phyloP scores from a whole-genome alignment of 2,113 vertebrate genomes.

The Stegostoma tigrinum region DNA sequence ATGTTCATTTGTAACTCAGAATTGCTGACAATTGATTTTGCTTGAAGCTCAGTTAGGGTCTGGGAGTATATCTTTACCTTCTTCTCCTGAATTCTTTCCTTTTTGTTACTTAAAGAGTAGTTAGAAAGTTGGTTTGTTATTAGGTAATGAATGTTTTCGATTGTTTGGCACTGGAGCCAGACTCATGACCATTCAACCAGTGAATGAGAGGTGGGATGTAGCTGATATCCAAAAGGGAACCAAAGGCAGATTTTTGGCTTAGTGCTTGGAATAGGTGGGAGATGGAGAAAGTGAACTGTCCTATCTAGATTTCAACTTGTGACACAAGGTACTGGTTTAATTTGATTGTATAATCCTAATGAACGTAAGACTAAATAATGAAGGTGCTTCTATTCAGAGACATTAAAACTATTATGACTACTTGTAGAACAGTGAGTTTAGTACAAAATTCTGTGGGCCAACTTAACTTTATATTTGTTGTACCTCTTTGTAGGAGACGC shows the following conservation, averaged over 20 bases:
- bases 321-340: neutral
- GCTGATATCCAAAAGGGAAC: neutral
- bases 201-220: neutral
- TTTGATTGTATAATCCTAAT: neutral
- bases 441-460: neutral
- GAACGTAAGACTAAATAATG: neutral
- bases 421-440: neutral
- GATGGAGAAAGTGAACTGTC: neutral
- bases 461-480: neutral
- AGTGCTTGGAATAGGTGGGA: neutral
- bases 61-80: neutral
- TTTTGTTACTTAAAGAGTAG: neutral
- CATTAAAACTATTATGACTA: too few relatives aligned
- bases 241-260: neutral
- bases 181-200: neutral
- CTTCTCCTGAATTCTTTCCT: neutral
- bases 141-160: neutral
- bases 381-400: neutral
- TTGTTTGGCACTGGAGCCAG: neutral
- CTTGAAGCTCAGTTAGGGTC: neutral
- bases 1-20: neutral
- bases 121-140: neutral
- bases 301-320: neutral
- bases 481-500: conserved; percentile 63
- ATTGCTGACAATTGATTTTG: neutral